phyloP scores from a whole-genome alignment of 2,113 vertebrate genomes.

The Aegypius monachus region DNA sequence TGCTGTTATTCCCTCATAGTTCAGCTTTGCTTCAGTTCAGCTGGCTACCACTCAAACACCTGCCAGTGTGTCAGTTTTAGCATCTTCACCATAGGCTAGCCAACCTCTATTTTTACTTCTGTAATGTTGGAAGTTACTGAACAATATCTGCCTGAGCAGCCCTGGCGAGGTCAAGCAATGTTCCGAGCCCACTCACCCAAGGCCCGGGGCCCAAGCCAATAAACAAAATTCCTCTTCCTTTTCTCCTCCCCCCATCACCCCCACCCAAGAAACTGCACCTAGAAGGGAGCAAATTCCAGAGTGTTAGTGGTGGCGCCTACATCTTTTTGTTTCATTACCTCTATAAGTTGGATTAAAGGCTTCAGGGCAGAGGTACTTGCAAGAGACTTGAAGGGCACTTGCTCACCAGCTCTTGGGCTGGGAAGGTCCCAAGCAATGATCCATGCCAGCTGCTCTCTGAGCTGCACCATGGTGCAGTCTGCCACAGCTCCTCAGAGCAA shows the following conservation, averaged over 20 bases:
- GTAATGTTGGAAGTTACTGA: neutral
- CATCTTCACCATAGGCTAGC: neutral
- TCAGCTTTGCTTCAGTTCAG: neutral
- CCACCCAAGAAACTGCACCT: neutral
- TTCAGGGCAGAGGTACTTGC: neutral
- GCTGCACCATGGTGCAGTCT: neutral
- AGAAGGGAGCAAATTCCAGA: neutral
- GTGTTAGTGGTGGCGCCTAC: neutral
- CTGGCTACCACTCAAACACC: neutral
- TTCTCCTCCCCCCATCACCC: neutral
- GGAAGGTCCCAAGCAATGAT: neutral
- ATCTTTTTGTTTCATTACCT: neutral
- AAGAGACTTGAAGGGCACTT: neutral
- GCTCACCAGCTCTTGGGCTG: neutral
- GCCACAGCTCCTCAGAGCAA: neutral
- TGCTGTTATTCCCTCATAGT: neutral
- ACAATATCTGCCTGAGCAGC: neutral
- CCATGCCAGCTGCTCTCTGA: neutral
- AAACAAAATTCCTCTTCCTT: neutral
- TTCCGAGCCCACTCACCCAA: neutral
- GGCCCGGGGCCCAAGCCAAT: neutral
- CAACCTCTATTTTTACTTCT: neutral
- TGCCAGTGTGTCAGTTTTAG: neutral
- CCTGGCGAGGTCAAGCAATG: accelerated
- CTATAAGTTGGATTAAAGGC: neutral